phyloP scores from a whole-genome alignment of 2,113 vertebrate species.

The Aegotheles bennettii region DNA sequence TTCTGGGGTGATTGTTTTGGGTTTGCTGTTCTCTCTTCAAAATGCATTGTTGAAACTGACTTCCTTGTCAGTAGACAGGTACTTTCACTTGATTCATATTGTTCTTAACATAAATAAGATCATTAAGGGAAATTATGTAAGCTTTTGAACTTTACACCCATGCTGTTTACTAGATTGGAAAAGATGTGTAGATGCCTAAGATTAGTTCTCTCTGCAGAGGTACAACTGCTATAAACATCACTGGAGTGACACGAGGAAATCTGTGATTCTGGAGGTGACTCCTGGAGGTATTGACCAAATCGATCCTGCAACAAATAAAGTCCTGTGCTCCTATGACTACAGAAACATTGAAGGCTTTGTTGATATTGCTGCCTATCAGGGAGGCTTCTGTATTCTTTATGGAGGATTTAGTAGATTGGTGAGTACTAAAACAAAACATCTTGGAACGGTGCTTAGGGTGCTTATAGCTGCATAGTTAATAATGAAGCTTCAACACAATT shows the following conservation, averaged over 20 bases:
- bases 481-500: background rate
- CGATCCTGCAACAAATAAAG: constrained; percentile 87
- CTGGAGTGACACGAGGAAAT: constrained; percentile 89
- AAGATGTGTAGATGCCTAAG: background rate
- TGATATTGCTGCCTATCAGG: constrained; percentile 91
- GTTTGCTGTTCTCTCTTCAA: background rate
- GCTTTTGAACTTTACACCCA: background rate
- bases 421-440: constrained; percentile 32
- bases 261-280: constrained; percentile 92
- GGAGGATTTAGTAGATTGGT: constrained; percentile 97
- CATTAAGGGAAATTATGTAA: background rate
- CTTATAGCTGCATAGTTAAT: background rate
- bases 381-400: constrained; percentile 94
- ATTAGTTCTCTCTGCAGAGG: constrained; percentile 73
- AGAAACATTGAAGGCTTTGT: constrained; percentile 97
- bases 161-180: background rate
- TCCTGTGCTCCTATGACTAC: constrained; percentile 98
- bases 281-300: constrained; percentile 98
- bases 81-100: background rate
- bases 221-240: constrained; percentile 98
- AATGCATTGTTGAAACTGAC: background rate
- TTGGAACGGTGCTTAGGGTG: background rate
- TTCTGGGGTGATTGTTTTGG: background rate
- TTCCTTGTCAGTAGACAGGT: background rate
- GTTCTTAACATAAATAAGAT: background rate